Conservation (phyloP, 2,113 vertebrate genomes). For the Callionymus lyra region DNA sequence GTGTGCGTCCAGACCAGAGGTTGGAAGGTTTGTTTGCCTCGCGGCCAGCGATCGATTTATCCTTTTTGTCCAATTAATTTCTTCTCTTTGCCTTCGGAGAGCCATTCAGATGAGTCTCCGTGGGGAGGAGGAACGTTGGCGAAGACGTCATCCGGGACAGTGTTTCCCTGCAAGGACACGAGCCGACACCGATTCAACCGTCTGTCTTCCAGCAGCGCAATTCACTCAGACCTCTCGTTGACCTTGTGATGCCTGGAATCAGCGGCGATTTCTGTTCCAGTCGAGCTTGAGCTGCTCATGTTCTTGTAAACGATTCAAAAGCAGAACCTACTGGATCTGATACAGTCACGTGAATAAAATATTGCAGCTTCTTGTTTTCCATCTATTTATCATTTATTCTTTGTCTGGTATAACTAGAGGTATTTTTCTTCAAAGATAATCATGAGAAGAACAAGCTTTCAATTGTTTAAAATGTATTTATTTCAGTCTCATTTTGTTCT, state of each 20-base stretch:
- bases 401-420: no score
- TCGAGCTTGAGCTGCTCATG: no score
- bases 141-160: slow-evolving; percentile 24
- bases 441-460: no score
- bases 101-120: slow-evolving; percentile 64
- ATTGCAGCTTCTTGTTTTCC: no score
- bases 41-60: slow-evolving; percentile 69
- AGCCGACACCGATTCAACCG: slow-evolving; percentile 20
- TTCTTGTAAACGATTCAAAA: no score
- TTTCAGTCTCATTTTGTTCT: no score
- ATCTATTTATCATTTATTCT: no score
- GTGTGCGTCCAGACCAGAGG: slow-evolving; percentile 47
- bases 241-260: slow-evolving; percentile 24
- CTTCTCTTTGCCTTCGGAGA: slow-evolving; percentile 56
- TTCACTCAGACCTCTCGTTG: slow-evolving; percentile 28
- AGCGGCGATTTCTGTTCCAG: no score
- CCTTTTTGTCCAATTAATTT: slow-evolving; percentile 71
- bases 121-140: slow-evolving; percentile 56
- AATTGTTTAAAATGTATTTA: no score
- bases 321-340: no score
- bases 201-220: slow-evolving; percentile 14
- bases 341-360: no score
- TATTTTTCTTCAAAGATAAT: no score
- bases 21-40: slow-evolving; percentile 67
- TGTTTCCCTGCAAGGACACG: slow-evolving; percentile 45